A percentile compares a stretch with the other conserved stretches of the same genome.
Evolutionary conservation across 2,888 invertebrate genomes (phyloP).

Genomic region (Perdita meconis): DNA sequence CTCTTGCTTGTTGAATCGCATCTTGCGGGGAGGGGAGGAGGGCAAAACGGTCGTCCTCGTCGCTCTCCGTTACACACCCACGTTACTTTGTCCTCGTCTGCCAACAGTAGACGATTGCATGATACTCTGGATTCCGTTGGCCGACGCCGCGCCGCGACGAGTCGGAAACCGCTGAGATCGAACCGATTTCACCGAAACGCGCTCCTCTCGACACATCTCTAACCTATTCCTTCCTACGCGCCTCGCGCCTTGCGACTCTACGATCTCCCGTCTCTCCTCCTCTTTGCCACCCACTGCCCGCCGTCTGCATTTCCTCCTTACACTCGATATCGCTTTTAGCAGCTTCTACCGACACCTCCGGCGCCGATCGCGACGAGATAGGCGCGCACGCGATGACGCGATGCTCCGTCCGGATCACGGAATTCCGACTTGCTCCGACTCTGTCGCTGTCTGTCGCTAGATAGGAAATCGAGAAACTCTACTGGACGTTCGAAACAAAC

Average conservation of each 20-base stretch:
- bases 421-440: no score
- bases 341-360: neutral
- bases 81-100: constrained; percentile 39
- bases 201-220: constrained; percentile 6
- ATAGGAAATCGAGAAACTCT: no score
- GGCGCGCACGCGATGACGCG: neutral
- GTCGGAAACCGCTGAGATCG: no score
- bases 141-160: neutral
- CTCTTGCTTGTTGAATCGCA: constrained; percentile 97
- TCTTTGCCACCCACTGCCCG: no score
- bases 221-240: constrained; percentile 31
- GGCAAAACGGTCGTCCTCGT: constrained; percentile 1
- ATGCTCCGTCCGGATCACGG: no score
- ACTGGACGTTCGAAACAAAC: neutral
- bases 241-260: neutral
- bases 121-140: neutral
- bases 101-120: constrained; percentile 25
- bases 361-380: no score
- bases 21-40: constrained; percentile 84
- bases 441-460: no score
- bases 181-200: neutral
- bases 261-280: neutral
- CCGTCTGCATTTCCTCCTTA: neutral
- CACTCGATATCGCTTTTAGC: neutral
- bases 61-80: constrained; percentile 23